Conservation (phyloP, 2,113 vertebrate species). For the Lota lota region DNA sequence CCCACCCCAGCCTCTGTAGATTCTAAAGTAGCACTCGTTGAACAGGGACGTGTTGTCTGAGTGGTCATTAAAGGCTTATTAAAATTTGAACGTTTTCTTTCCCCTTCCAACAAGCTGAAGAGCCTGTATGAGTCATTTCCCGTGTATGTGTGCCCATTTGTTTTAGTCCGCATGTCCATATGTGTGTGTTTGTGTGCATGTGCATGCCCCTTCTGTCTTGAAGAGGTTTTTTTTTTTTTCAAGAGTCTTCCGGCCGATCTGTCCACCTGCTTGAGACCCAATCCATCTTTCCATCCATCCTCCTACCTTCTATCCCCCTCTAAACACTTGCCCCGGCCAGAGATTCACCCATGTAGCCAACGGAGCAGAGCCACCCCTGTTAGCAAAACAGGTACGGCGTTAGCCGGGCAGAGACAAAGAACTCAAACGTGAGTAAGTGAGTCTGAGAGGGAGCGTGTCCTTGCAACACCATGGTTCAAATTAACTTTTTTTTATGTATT, state of each 20-base stretch:
- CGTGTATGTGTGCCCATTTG: constrained; percentile 4
- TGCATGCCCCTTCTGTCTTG: too few relatives aligned
- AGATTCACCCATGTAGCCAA: background rate
- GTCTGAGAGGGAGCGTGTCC: too few relatives aligned
- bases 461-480: too few relatives aligned
- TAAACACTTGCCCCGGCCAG: too few relatives aligned
- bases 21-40: constrained; percentile 70
- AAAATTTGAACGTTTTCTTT: constrained; percentile 54
- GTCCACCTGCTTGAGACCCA: background rate
- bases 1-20: constrained; percentile 16
- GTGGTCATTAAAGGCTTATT: constrained; percentile 84
- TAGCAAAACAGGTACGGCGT: too few relatives aligned
- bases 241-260: too few relatives aligned
- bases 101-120: too few relatives aligned
- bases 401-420: too few relatives aligned
- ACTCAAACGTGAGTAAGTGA: too few relatives aligned
- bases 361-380: background rate
- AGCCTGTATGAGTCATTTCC: background rate
- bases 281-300: background rate
- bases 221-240: too few relatives aligned
- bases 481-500: too few relatives aligned
- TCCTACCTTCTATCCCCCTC: background rate
- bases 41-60: constrained; percentile 65
- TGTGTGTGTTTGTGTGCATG: background rate
- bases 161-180: constrained; percentile 6